Conservation (phyloP, 2,888 invertebrate species). For the Cyaniris semiargus region DNA sequence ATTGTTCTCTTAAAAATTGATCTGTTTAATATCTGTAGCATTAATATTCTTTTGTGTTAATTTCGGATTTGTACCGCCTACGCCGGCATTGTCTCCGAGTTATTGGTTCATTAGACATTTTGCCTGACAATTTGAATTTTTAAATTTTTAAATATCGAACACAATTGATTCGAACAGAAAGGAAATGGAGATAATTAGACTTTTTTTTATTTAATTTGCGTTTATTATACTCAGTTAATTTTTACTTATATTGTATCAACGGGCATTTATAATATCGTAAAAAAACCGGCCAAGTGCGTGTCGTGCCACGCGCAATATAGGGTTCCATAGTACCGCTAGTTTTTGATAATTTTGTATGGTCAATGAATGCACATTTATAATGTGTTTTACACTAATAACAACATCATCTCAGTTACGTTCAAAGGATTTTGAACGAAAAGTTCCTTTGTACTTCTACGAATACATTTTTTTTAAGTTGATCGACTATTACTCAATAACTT, state of each 20-base stretch:
- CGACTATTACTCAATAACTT: too few species aligned
- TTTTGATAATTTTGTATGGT: too few species aligned
- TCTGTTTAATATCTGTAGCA: slow-evolving; percentile 77
- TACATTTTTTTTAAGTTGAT: too few species aligned
- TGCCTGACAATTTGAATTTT: slow-evolving; percentile 74
- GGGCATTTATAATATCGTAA: too few species aligned
- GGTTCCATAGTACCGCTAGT: too few species aligned
- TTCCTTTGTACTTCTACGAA: too few species aligned
- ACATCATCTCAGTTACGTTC: too few species aligned
- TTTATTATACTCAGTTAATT: background rate
- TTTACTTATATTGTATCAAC: background rate
- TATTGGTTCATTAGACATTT: slow-evolving; percentile 78
- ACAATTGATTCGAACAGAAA: slow-evolving; percentile 60
- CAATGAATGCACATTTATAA: too few species aligned
- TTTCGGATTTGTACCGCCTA: slow-evolving; percentile 75
- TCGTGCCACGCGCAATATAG: too few species aligned
- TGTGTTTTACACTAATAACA: too few species aligned
- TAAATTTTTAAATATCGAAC: slow-evolving; percentile 72
- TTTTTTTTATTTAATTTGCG: slow-evolving; percentile 30
- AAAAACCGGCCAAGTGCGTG: too few species aligned
- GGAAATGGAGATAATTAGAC: slow-evolving; percentile 55
- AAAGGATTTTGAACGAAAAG: too few species aligned
- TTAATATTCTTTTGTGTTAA: slow-evolving; percentile 80
- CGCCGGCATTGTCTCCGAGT: slow-evolving; percentile 76
- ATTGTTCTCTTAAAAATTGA: background rate